These are phyloP conservation scores for Chalcosyrphus nemorum DNA, from an alignment of 2,888 invertebrate genomes.

Conservation along the genomic window DNA sequence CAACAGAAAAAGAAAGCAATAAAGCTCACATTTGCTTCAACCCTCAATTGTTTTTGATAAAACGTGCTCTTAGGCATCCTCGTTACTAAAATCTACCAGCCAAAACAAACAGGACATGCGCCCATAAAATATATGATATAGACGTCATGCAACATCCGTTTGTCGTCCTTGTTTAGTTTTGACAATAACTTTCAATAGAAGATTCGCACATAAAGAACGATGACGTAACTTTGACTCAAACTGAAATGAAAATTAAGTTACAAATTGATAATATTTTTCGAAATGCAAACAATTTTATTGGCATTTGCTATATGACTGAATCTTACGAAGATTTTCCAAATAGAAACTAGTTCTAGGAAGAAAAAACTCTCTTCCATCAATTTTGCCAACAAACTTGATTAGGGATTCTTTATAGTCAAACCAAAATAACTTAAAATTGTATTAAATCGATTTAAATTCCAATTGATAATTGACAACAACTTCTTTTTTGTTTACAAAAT, in stretches of 20 bases:
- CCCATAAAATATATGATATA: not conserved
- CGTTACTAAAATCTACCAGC: not conserved
- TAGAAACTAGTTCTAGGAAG: no score
- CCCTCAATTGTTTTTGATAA: no score
- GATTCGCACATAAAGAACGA: not conserved
- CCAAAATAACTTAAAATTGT: no score
- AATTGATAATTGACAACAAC: not conserved
- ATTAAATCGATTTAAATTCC: not conserved
- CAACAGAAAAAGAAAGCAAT: no score
- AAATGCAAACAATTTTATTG: no score
- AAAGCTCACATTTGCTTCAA: no score
- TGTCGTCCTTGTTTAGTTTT: not conserved
- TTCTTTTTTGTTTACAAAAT: not conserved
- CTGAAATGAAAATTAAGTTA: not conserved
- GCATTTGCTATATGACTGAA: no score
- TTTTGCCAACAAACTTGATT: no score
- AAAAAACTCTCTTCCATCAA: no score
- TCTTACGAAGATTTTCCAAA: no score
- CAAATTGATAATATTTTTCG: no score
- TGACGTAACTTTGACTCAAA: not conserved
- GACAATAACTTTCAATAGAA: not conserved
- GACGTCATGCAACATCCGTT: not conserved
- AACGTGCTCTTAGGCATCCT: not conserved
- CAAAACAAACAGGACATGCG: conserved; percentile 12
- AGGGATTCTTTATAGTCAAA: no score